Evolutionary conservation across 2,797 vertebrate species (phyloP), one percentile per base, ranked within the genome.

Genomic region (Alouatta caraya): DNA sequence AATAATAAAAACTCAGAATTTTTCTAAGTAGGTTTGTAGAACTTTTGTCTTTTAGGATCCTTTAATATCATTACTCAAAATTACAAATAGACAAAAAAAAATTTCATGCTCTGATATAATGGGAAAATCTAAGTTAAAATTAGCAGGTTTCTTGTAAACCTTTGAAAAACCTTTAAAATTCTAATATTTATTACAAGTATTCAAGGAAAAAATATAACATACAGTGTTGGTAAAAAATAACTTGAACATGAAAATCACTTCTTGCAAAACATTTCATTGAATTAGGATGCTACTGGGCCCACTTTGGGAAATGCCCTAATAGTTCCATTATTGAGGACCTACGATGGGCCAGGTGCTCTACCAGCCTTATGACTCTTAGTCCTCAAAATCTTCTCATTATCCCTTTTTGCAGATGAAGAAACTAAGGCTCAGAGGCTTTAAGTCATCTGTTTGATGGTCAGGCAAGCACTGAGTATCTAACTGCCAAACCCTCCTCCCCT

Each of bases 151-250:
- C 55, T 75, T 80, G 5, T 59, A 87, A 93, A 88, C 90, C 86
- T 73, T 82, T 42, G 57, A 80, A 83, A 91, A 93, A 39, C 8
- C 44, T 90, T 88, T 88, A 80, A 93, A 89, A 86, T 83, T 88
- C 64, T 82, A 91, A 39, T 30, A 44, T 13, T 37, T 55, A 52
- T 76, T 52, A 75, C 76, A 84, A 91, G 82, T 87, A 80, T 78
- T 90, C 3, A 44, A 91, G 42, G 80, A 86, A 37, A 72, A 89
- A 86, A 76, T 39, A 30, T 1, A 64, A n/a, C 52, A 72, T 3
- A 1, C 37, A 42, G 13, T 5, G 26, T 33, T 39, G 19, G 57
- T 59, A 70, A 92, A 73, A 96, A 61, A 67, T 79, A 75, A 79
- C 82, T 81, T 59, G 52, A 72, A 75, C 7, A 2, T 2, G 21